Conservation (phyloP, 2,888 invertebrate species). For the Lochmaea capreae region DNA sequence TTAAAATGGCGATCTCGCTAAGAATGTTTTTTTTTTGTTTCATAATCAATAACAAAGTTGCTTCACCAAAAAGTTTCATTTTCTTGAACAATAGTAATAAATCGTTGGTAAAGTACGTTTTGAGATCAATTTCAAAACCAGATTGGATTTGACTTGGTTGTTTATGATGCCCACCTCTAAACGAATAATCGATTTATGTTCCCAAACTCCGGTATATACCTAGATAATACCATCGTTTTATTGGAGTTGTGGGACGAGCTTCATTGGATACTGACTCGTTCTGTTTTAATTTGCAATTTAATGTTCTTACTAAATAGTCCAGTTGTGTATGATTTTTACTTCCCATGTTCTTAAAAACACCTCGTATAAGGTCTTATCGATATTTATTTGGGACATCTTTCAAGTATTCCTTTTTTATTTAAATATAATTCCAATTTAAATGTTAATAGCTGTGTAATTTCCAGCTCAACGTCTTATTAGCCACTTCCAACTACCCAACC, state of each 20-base stretch:
- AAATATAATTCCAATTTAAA: too few species aligned
- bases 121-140: not conserved
- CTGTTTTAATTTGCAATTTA: constrained; percentile 8
- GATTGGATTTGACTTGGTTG: not conserved
- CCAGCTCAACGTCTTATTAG: too few species aligned
- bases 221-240: not conserved
- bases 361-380: too few species aligned
- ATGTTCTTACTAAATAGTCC: not conserved
- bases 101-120: not conserved
- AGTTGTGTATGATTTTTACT: not conserved
- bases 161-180: constrained; percentile 9
- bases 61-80: not conserved
- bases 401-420: too few species aligned
- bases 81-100: not conserved
- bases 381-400: too few species aligned
- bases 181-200: constrained; percentile 2
- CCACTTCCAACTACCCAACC: too few species aligned
- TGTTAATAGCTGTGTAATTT: too few species aligned
- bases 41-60: not conserved
- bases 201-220: not conserved
- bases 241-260: constrained; percentile 9
- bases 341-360: not conserved
- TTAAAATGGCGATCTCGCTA: too few species aligned
- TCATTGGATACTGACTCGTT: not conserved
- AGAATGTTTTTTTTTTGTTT: not conserved